Evolutionary conservation across 2,888 invertebrate genomes (phyloP).

Genomic region (Nysson spinosus): DNA sequence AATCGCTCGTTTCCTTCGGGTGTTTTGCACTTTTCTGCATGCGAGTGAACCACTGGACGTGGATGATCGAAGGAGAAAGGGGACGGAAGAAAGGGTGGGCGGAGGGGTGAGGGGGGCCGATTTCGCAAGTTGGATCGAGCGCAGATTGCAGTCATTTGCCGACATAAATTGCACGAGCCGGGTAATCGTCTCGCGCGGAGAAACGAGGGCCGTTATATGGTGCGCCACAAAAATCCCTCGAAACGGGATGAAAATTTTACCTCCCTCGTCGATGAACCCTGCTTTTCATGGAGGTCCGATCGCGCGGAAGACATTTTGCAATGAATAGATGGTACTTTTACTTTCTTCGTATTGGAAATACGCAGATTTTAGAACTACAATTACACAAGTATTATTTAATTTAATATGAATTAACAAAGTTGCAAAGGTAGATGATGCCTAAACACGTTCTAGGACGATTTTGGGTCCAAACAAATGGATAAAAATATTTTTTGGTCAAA

Average conservation of each 20-base stretch:
- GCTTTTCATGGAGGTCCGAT: conserved; percentile 5
- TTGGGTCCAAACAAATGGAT: too few relatives aligned
- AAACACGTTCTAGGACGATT: too few relatives aligned
- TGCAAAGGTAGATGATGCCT: too few relatives aligned
- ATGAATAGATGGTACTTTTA: not conserved
- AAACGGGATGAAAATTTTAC: conserved; percentile 33
- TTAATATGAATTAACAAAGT: too few relatives aligned
- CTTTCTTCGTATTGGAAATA: too few relatives aligned
- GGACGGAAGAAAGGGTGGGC: not conserved
- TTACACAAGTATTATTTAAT: too few relatives aligned
- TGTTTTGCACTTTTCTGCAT: conserved; percentile 64
- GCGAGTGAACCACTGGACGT: conserved; percentile 45
- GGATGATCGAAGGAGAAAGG: conserved; percentile 2
- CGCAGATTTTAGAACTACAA: too few relatives aligned
- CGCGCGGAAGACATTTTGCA: conserved; percentile 9
- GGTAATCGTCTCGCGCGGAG: conserved; percentile 52
- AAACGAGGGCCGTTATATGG: conserved; percentile 48
- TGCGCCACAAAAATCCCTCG: conserved; percentile 42
- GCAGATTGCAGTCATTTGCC: conserved; percentile 63
- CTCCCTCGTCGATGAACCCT: not conserved
- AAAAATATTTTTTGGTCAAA: too few relatives aligned
- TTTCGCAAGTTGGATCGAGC: conserved; percentile 60
- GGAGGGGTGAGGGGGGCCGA: conserved; percentile 23
- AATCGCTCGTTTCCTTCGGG: conserved; percentile 59
- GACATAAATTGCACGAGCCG: conserved; percentile 59